Conservation (phyloP, 2,797 vertebrate genomes). For the Heteromormyrus szaboi region DNA sequence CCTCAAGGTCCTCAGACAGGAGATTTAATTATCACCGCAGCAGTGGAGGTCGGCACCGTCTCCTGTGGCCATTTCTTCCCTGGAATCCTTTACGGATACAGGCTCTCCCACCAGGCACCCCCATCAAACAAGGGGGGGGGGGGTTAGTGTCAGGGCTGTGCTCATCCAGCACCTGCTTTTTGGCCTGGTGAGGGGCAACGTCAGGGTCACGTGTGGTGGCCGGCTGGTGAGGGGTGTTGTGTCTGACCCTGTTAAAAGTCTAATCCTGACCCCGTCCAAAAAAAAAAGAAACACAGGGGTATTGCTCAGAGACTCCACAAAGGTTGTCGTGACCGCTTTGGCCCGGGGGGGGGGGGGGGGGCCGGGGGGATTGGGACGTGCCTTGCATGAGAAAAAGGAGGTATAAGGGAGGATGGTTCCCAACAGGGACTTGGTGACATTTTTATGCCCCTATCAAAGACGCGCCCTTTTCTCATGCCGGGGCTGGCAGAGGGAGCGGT, state of each 20-base stretch:
- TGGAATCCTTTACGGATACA: background rate
- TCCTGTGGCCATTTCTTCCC: background rate
- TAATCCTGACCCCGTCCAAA: background rate
- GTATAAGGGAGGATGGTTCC: background rate
- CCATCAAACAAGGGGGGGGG: background rate
- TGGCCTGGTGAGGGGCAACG: background rate
- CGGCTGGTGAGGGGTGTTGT: background rate
- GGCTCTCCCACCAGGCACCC: background rate
- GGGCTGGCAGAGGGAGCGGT: background rate
- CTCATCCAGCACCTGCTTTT: background rate
- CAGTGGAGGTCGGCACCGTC: background rate
- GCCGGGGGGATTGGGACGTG: background rate
- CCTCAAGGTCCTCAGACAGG: conserved; percentile 37
- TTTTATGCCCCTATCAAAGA: background rate
- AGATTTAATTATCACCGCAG: conserved; percentile 23
- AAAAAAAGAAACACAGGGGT: background rate
- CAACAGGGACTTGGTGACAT: background rate
- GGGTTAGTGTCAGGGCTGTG: background rate
- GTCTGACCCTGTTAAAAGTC: background rate
- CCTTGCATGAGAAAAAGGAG: background rate
- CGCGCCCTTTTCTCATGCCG: background rate
- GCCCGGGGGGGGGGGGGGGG: background rate
- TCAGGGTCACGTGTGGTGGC: background rate
- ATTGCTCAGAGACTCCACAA: background rate
- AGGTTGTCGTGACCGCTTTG: background rate